These are phyloP conservation scores for Ligdia adustata DNA, from an alignment of 2,888 invertebrate species.

Conservation along the genomic window DNA sequence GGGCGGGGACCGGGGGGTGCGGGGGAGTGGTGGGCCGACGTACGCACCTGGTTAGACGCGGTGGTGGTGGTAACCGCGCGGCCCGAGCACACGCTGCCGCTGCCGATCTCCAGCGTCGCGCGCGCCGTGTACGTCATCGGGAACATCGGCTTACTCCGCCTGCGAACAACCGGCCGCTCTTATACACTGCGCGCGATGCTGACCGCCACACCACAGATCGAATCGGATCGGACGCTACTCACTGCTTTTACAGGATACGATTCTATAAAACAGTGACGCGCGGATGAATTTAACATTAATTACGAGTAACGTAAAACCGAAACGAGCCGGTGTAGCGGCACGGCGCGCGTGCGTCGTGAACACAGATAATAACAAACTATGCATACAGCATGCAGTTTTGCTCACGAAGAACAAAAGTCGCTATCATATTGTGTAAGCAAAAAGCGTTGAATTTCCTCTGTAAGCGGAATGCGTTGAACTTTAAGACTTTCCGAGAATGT, in stretches of 20 bases:
- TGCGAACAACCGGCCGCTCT: slow-evolving; percentile 53
- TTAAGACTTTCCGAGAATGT: slow-evolving; percentile 18
- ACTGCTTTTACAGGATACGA: too few species aligned
- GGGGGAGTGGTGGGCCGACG: slow-evolving; percentile 31
- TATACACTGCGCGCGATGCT: slow-evolving; percentile 15
- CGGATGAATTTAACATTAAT: too few species aligned
- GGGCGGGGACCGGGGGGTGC: slow-evolving; percentile 8
- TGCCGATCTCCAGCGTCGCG: slow-evolving; percentile 80
- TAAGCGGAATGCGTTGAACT: slow-evolving; percentile 12
- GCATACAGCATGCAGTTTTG: not conserved
- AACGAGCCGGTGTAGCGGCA: too few species aligned
- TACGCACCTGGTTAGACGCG: slow-evolving; percentile 81
- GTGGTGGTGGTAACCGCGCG: slow-evolving; percentile 82
- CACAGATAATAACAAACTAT: slow-evolving; percentile 15
- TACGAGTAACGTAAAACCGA: too few species aligned
- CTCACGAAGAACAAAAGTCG: slow-evolving; percentile 12
- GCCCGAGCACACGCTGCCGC: slow-evolving; percentile 77
- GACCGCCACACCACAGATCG: not conserved
- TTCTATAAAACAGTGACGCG: too few species aligned
- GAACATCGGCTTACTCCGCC: slow-evolving; percentile 75
- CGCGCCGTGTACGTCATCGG: slow-evolving; percentile 81
- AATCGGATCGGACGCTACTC: too few species aligned
- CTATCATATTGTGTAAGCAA: slow-evolving; percentile 14
- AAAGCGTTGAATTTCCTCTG: slow-evolving; percentile 7
- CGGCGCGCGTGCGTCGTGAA: not conserved